phyloP scores from a whole-genome alignment of 1,140 invertebrate genomes.

The Paralvinella palmiformis region DNA sequence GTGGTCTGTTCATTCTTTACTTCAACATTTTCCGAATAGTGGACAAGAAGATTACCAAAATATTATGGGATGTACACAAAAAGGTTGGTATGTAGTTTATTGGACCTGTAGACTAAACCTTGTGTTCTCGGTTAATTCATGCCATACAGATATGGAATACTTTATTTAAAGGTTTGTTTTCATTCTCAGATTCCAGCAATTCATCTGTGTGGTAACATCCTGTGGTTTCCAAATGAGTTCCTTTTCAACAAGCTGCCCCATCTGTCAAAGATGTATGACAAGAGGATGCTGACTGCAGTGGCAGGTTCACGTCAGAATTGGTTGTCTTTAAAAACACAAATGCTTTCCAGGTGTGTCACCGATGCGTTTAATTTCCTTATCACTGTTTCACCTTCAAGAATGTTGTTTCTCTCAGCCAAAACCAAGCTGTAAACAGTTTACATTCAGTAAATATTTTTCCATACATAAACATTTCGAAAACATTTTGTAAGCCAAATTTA shows the following conservation, averaged over 20 bases:
- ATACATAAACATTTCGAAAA: too few relatives aligned
- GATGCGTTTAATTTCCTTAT: too few relatives aligned
- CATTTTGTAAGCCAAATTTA: too few relatives aligned
- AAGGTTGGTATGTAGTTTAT: constrained; percentile 55
- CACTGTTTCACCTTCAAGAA: too few relatives aligned
- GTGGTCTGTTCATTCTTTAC: constrained; percentile 65
- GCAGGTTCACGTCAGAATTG: constrained; percentile 55
- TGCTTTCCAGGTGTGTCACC: constrained; percentile 54
- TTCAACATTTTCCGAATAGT: constrained; percentile 67
- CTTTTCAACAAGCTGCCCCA: constrained; percentile 59
- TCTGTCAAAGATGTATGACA: constrained; percentile 57
- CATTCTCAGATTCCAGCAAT: constrained; percentile 64
- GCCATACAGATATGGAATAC: neutral
- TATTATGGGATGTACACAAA: constrained; percentile 66
- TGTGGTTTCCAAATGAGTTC: constrained; percentile 75
- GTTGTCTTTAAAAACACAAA: constrained; percentile 56
- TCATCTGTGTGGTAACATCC: constrained; percentile 64
- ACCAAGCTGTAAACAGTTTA: too few relatives aligned
- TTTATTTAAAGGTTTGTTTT: neutral
- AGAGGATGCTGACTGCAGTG: constrained; percentile 57
- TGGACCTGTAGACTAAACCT: neutral
- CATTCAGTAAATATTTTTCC: too few relatives aligned
- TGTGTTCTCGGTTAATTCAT: neutral
- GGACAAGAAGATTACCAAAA: constrained; percentile 72
- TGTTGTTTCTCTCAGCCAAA: too few relatives aligned